Percentiles rank a stretch among this genome's conserved stretches.
These are phyloP conservation scores for Eristalinus aeneus DNA, from an alignment of 2,888 invertebrate genomes.

Conservation along the genomic window DNA sequence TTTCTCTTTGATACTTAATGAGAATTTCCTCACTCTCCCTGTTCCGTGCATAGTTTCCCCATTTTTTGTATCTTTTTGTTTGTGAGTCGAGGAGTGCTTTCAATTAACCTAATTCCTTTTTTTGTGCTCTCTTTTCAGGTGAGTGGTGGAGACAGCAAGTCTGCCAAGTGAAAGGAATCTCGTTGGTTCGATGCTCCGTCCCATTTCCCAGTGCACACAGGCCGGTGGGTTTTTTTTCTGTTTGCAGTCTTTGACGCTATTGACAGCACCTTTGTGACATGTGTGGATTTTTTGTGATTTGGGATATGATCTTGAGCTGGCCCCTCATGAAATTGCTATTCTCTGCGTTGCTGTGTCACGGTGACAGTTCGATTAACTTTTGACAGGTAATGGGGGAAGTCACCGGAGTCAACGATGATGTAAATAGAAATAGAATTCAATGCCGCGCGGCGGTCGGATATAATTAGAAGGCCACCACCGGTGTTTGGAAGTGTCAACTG, in stretches of 20 bases:
- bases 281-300: not conserved
- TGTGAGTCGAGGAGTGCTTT: conserved; percentile 13
- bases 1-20: conserved; percentile 18
- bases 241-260: conserved; percentile 5
- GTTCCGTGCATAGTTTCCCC: not conserved
- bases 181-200: not conserved
- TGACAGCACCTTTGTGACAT: conserved; percentile 25
- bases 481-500: not conserved
- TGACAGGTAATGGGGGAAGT: not conserved
- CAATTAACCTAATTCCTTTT: conserved; percentile 39
- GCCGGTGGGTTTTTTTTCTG: not conserved
- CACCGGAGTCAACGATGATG: not conserved
- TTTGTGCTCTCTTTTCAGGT: conserved; percentile 26
- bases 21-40: conserved; percentile 4
- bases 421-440: not conserved
- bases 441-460: not conserved
- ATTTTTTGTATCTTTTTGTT: not conserved
- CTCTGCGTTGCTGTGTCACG: not conserved
- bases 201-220: not conserved
- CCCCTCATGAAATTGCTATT: not conserved
- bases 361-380: conserved; percentile 6
- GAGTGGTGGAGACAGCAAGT: conserved; percentile 20
- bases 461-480: not conserved
- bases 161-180: conserved; percentile 12
- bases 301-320: not conserved